Base-by-base conservation (phyloP, 2,888 invertebrate species). In the Zeuzera pyrina region DNA sequence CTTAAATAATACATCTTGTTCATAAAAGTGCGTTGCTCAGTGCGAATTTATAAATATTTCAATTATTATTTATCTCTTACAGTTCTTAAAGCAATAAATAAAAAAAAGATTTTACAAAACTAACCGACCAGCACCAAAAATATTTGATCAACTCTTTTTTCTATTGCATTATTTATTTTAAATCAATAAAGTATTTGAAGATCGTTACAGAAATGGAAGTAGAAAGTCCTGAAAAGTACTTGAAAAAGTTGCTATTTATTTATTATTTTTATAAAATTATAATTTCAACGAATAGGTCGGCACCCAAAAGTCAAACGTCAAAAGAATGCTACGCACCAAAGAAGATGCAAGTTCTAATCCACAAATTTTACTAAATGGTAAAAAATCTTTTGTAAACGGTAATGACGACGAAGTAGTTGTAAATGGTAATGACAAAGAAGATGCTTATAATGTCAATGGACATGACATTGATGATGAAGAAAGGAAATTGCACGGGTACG, bases 401-500 rank as follows among this genome's bases (percentile, higher is more conserved):
- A 24, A 45, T 27, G 29, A 35, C n/a, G 29, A n/a, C n/a, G n/a
- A n/a, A n/a, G n/a, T n/a, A n/a, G n/a, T 29, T 8, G 22, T 36
- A 15, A 43, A 45, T 14, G 34, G 29, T 15, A 32, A 30, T 7
- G 31, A 33, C 10, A 28, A 35, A 23, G 35, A 32, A 10, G n/a
- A 15, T 15, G 33, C 37, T 23, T 21, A 29, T 5, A 13, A 27
- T 10, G 25, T 39, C 3, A 33, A 39, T 23, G 41, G 43, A 34
- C 42, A 37, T 8, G 49, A 51, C 35, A 38, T 58, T 23, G 56
- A 49, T 25, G 57, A 54, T 29, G 49, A 48, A 28, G 46, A 50
- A 3, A 38, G 34, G 1, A 59, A 53, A 4, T 60, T 78, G 2
- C 71, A 76, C 28, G 79, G 79, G n/a, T 79, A 78, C 31, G 50